Base-by-base conservation (phyloP, 2,113 vertebrate genomes). In the Cacatua alba region DNA sequence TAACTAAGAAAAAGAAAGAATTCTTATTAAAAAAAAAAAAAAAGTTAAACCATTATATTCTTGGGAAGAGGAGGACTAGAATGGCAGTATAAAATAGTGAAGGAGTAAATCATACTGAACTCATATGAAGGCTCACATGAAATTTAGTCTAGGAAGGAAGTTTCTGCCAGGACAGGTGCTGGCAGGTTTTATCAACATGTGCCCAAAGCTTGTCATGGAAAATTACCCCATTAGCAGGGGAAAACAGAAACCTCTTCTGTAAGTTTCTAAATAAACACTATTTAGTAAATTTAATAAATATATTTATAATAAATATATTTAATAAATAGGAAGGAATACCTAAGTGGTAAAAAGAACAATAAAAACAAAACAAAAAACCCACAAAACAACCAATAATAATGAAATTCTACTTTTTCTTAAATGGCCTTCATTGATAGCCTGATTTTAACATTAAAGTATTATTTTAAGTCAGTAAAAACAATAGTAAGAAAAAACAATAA, bases 1-100 rank as follows among this genome's bases (percentile, higher is more conserved):
- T 26, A 60, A 39, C 1, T 33, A 51, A 72, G 13, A 79, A 72
- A 60, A 41, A 1, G 31, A 63, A 85, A 67, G 6, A 69, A 80
- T n/a, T 3, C 2, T n/a, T 74, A 57, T 29, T 39, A 15, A 37
- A 15, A 37, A 89, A 41, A 35, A 20, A 5, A 7, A 35, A 52
- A 2, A 15, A 6, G 3, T 44, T 81, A 52, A 92, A 80, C 11
- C 0, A 0, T 21, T 0, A 25, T 0, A 0, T 60, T 60, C 10
- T 37, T 72, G 13, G 17, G 25, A 81, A 88, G 17, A 35, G 9
- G 12, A 64, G 4, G 7, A 19, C 3, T 53, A 35, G 43, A 76
- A 76, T 2, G 5, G 5, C 59, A 72, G 4, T 31, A 16, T 31
- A 33, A 83, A 72, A 17, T 0, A 39, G 16, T 26, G 18, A 68